A percentile compares a stretch with the other conserved stretches of the same genome.
Conservation (phyloP, 2,113 vertebrate genomes). For the Agapornis roseicollis region DNA sequence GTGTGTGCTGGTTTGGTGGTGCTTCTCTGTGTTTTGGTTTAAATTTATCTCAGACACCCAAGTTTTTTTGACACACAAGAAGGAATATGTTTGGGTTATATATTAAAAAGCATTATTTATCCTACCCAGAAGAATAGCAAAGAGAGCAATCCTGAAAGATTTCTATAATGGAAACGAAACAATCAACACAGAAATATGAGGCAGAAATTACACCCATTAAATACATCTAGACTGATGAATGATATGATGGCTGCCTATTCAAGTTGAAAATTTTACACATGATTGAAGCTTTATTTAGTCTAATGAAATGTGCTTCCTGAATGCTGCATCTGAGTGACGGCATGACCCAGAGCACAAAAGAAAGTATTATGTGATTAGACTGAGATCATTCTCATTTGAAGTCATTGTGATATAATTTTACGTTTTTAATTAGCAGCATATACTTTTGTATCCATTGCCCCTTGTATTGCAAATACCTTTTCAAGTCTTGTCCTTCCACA, state of each 20-base stretch:
- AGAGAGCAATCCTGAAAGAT: conserved; percentile 72
- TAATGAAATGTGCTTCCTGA: conserved; percentile 96
- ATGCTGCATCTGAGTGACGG: conserved; percentile 87
- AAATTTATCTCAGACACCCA: conserved; percentile 23
- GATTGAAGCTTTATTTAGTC: conserved; percentile 95
- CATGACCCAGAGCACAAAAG: conserved; percentile 88
- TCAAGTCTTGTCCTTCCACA: conserved; percentile 54
- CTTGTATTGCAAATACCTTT: conserved; percentile 59
- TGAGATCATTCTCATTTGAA: conserved; percentile 86
- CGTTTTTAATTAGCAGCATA: conserved; percentile 70
- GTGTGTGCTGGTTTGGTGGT: background rate
- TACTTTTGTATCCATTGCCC: conserved; percentile 45
- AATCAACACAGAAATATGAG: conserved; percentile 85
- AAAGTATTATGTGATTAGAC: conserved; percentile 87
- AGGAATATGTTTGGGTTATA: conserved; percentile 76
- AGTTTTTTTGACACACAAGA: conserved; percentile 68
- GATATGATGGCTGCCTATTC: conserved; percentile 90
- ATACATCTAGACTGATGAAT: conserved; percentile 84
- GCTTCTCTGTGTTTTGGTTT: conserved; percentile 21
- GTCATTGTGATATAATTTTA: conserved; percentile 82
- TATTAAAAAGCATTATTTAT: conserved; percentile 72
- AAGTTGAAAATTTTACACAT: conserved; percentile 95
- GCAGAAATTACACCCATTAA: conserved; percentile 91
- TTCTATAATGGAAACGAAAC: conserved; percentile 82
- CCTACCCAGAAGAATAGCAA: conserved; percentile 65